Percentiles rank a stretch among this genome's conserved stretches.
These are phyloP conservation scores for Jacana jacana DNA, from an alignment of 2,113 vertebrate species.

Conservation along the genomic window DNA sequence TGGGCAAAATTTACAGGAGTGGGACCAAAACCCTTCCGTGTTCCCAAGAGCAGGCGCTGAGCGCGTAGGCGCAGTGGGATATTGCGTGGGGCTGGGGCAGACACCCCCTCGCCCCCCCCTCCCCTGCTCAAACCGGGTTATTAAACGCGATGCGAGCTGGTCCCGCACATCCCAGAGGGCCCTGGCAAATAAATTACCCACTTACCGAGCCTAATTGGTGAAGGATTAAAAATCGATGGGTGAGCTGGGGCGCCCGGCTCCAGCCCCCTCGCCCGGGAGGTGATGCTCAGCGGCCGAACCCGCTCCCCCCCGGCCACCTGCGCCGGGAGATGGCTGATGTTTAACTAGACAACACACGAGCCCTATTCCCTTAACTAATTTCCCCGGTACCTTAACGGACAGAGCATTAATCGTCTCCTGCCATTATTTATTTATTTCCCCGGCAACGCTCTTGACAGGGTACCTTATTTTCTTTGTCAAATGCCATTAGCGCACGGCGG, in stretches of 20 bases:
- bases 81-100: accelerated
- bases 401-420: not conserved
- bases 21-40: accelerated
- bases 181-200: slow-evolving; percentile 25
- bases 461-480: slow-evolving; percentile 65
- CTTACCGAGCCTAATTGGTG: not conserved
- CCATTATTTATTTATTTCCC: slow-evolving; percentile 64
- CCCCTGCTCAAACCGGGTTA: not conserved
- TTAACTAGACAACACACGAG: not conserved
- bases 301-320: not conserved
- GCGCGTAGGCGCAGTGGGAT: accelerated
- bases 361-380: slow-evolving; percentile 51
- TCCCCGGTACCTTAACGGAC: not conserved
- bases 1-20: not conserved
- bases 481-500: slow-evolving; percentile 47
- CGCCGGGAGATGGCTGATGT: not conserved
- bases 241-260: not conserved
- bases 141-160: not conserved
- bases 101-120: no score
- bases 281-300: not conserved
- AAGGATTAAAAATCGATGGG: slow-evolving; percentile 56
- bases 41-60: not conserved
- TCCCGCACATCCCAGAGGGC: not conserved
- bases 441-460: not conserved
- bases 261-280: not conserved